These are phyloP conservation scores for Myotis pilosus DNA, from an alignment of 2,797 vertebrate genomes.

Conservation along the genomic window DNA sequence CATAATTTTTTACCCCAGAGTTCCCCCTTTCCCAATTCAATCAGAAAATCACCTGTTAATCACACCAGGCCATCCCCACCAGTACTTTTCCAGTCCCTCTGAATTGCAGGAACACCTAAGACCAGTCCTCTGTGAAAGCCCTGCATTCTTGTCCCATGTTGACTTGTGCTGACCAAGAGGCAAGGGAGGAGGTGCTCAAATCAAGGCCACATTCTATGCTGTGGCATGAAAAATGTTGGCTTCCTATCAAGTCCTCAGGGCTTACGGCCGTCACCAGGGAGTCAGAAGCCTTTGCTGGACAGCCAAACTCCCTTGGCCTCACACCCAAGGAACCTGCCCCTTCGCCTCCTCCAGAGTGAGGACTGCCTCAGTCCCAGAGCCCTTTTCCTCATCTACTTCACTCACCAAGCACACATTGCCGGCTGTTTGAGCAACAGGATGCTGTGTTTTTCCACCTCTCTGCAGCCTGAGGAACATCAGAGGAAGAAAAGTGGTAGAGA, in stretches of 20 bases:
- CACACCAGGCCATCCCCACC: neutral
- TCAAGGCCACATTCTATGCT: neutral
- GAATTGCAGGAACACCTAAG: neutral
- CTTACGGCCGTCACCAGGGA: neutral
- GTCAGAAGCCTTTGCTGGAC: neutral
- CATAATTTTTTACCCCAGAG: neutral
- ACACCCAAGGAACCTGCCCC: neutral
- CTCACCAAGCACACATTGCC: neutral
- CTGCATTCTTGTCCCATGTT: neutral
- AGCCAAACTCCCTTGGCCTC: neutral
- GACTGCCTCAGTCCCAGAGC: neutral
- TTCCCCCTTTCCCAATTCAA: neutral
- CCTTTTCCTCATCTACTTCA: neutral
- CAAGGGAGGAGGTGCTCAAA: neutral
- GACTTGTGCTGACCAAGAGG: neutral
- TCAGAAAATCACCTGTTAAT: neutral
- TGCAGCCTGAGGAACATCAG: neutral
- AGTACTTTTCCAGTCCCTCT: neutral
- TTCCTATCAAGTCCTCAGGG: neutral
- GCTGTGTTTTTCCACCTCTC: neutral
- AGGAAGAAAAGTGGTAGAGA: conserved; percentile 34
- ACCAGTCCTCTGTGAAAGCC: neutral
- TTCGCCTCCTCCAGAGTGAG: neutral
- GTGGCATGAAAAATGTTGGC: neutral
- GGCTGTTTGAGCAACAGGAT: neutral